These are phyloP conservation scores for Hexactinellida sp. DNA, from an alignment of 37 sponge, comb jelly and placozoan genomes.

Conservation along the genomic window DNA sequence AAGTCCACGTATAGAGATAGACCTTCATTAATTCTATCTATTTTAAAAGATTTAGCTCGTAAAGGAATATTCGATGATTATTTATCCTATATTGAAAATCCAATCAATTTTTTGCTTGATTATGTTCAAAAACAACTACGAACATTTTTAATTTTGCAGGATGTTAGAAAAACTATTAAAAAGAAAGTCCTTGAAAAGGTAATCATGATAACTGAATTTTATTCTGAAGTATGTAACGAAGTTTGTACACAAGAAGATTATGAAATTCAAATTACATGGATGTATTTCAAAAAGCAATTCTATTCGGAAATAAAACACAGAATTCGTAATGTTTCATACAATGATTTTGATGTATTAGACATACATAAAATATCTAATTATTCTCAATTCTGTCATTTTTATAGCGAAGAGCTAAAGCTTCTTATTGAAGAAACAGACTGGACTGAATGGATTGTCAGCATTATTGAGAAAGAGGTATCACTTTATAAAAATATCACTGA, in stretches of 20 bases:
- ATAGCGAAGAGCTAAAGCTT: background rate
- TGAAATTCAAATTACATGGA: background rate
- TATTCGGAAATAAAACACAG: background rate
- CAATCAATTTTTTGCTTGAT: background rate
- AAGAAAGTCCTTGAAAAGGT: background rate
- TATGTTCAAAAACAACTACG: background rate
- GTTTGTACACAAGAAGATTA: background rate
- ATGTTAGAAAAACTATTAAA: background rate
- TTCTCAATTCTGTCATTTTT: background rate
- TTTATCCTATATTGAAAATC: background rate
- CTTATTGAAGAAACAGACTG: background rate
- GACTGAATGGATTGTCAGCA: background rate
- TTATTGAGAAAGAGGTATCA: background rate
- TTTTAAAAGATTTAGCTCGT: background rate
- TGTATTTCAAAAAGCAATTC: background rate
- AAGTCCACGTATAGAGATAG: background rate
- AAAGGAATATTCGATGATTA: background rate
- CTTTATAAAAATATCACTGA: background rate
- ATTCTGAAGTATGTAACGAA: background rate
- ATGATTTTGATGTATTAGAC: conserved; percentile 10
- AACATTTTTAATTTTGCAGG: background rate
- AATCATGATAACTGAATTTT: background rate
- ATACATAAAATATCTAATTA: background rate
- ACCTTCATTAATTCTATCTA: background rate
- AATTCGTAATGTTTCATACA: background rate